Evolutionary conservation across 2,113 vertebrate genomes (phyloP).

Genomic region (Mormyrus iriodes): DNA sequence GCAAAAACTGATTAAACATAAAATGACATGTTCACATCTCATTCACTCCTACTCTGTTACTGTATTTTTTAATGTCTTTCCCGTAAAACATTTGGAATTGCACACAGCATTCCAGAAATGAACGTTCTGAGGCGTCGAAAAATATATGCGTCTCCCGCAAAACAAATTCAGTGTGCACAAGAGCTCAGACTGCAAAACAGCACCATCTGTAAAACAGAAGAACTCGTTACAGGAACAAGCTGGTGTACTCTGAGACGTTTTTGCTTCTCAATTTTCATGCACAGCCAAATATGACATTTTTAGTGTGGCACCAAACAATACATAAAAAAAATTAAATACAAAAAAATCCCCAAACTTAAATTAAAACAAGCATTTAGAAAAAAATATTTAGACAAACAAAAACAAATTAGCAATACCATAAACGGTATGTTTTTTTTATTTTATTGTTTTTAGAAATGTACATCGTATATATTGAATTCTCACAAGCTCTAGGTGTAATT

Average conservation of each 20-base stretch:
- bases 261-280: constrained; percentile 3
- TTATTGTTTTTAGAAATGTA: not conserved
- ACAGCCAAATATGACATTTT: constrained; percentile 11
- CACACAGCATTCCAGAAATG: not conserved
- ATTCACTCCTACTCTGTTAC: not conserved
- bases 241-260: not conserved
- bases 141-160: not conserved
- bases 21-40: not conserved
- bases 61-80: not conserved
- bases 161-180: not conserved
- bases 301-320: not conserved
- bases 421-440: not conserved
- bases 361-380: not conserved
- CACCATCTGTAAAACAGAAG: constrained; percentile 3
- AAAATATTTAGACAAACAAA: not conserved
- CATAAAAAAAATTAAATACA: not conserved
- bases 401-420: not conserved
- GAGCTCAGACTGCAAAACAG: constrained; percentile 12
- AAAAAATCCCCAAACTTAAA: not conserved
- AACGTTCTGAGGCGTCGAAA: not conserved
- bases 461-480: not conserved
- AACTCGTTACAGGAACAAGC: not conserved
- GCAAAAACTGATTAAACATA: not conserved
- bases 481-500: not conserved
- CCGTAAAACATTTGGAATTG: not conserved